Base-by-base conservation (phyloP, 2,888 invertebrate genomes). In the Aleiodes alternator region DNA sequence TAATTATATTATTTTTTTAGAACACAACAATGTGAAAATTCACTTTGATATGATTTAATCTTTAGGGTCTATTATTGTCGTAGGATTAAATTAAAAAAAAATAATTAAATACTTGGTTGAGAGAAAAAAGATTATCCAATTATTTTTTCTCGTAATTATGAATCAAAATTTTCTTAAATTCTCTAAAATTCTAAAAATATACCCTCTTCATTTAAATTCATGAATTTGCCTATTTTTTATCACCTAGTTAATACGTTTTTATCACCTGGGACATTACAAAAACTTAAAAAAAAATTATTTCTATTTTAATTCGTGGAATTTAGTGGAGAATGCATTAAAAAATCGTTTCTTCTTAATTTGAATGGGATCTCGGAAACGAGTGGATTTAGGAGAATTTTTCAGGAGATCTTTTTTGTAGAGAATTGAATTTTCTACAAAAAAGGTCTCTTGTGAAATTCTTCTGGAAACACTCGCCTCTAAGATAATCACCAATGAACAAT, bases 171-270 rank as follows among this genome's bases (percentile, higher is more conserved):
- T 64, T 38, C 43, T 16, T 48, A 64, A 14, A 29, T 64, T 43
- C 14, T 48, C 64, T 64, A 64, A 12, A n/a, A n/a, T 43, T 64
- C 64, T 64, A 64, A 64, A 64, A 64, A 64, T 64, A 64, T 64
- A 64, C 43, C 16, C 43, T 64, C 48, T 64, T 64, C 23, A 23
- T 23, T 64, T 64, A 9, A 48, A 64, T 64, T 64, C 43, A 64
- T 64, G 8, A 61, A 14, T 61, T 57, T 31, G 38, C 12, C n/a
- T 59, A 43, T 4, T 34, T 34, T 4, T 34, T 64, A 64, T 64
- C 5, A 43, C 9, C 64, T 64, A 64, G 23, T 23, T 9, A 11
- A 64, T 64, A 64, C 16, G 16, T 64, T 23, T 48, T 43, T 64
- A 64, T 64, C 64, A 64, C 64, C 64, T 43, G 43, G 48, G 64